These are phyloP conservation scores for Acleris emargana DNA, from an alignment of 2,888 invertebrate species.

Conservation along the genomic window DNA sequence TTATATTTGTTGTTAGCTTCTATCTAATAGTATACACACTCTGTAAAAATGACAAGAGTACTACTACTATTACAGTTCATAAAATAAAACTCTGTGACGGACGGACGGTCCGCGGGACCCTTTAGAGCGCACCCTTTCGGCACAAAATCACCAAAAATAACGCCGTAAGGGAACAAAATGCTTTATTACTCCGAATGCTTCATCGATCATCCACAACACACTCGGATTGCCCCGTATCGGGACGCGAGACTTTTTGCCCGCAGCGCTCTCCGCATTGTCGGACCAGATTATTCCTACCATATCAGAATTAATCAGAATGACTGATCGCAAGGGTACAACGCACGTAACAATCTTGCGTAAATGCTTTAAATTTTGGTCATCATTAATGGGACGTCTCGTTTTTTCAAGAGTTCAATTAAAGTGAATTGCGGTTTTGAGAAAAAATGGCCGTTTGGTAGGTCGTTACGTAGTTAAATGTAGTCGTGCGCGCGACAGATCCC, in stretches of 20 bases:
- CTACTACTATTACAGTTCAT: no score
- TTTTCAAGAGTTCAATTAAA: conserved; percentile 36
- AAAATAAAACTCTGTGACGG: no score
- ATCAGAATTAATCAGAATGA: conserved; percentile 37
- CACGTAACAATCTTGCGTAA: conserved; percentile 34
- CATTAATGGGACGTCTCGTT: conserved; percentile 27
- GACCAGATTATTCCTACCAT: conserved; percentile 36
- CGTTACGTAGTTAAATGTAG: conserved; percentile 36
- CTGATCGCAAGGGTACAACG: conserved; percentile 38
- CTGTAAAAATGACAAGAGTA: no score
- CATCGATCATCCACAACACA: conserved; percentile 43
- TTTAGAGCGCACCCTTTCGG: no score
- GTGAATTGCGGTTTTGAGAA: conserved; percentile 32
- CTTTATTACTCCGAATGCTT: conserved; percentile 40
- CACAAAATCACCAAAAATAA: conserved; percentile 23
- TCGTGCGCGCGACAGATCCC: conserved; percentile 67
- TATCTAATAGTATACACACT: no score
- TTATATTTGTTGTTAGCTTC: no score
- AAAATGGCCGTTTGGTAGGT: conserved; percentile 29
- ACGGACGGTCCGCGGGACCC: conserved; percentile 7
- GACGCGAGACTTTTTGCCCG: conserved; percentile 38
- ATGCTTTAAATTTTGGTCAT: conserved; percentile 31
- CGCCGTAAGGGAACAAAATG: conserved; percentile 36
- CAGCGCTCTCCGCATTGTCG: conserved; percentile 22
- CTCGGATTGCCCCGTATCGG: conserved; percentile 40